phyloP scores from a whole-genome alignment of 2,797 vertebrate species.

The Urophycis tenuis region DNA sequence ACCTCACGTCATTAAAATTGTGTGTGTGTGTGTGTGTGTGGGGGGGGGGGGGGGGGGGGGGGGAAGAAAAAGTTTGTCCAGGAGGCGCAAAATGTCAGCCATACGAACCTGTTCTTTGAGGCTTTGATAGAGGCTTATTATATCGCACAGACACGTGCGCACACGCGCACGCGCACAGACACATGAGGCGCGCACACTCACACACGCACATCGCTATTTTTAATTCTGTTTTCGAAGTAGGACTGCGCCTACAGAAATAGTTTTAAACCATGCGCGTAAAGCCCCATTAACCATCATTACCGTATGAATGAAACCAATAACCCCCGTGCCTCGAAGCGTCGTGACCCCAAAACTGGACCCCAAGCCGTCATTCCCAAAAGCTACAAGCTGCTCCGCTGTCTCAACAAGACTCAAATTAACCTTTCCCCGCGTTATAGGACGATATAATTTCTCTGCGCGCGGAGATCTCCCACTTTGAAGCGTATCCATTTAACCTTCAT shows the following conservation, averaged over 20 bases:
- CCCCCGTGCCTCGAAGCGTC: conserved; percentile 40
- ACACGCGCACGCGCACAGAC: too few species aligned
- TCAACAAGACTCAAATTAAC: conserved; percentile 69
- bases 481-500: conserved; percentile 71
- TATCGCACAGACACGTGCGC: not conserved
- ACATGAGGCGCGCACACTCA: not conserved
- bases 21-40: too few species aligned
- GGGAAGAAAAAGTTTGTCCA: not conserved
- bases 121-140: not conserved
- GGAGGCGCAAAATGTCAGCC: not conserved
- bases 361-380: conserved; percentile 57
- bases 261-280: conserved; percentile 30
- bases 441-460: conserved; percentile 44
- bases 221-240: conserved; percentile 10
- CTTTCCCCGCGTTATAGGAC: conserved; percentile 41
- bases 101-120: not conserved
- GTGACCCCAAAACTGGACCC: conserved; percentile 57
- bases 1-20: not conserved
- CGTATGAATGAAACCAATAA: conserved; percentile 46
- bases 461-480: conserved; percentile 66
- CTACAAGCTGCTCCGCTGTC: conserved; percentile 66
- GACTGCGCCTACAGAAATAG: conserved; percentile 19
- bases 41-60: too few species aligned
- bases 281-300: conserved; percentile 28
- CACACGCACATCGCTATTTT: not conserved